Evolutionary conservation across 1,140 invertebrate species (phyloP).

Genomic region (Hyposmocoma kahamanoa): DNA sequence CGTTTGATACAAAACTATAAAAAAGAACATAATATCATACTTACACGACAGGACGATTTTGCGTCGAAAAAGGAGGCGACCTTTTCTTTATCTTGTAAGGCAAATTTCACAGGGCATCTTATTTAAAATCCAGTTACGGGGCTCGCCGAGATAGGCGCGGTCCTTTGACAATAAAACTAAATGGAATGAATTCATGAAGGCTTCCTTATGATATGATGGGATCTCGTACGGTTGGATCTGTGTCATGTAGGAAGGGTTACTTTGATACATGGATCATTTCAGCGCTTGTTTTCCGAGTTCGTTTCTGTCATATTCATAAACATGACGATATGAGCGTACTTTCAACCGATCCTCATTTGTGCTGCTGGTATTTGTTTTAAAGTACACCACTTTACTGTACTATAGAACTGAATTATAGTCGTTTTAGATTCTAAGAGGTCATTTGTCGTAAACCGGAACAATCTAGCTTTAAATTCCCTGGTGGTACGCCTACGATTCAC

Average conservation of each 20-base stretch:
- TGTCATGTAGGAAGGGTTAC: constrained; percentile 43
- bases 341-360: too few species aligned
- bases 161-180: constrained; percentile 69
- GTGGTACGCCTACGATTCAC: constrained; percentile 39
- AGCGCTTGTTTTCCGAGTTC: constrained; percentile 23
- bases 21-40: constrained; percentile 52
- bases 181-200: constrained; percentile 68
- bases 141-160: constrained; percentile 57
- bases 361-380: too few species aligned
- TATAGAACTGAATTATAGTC: constrained; percentile 18
- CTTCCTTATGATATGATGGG: constrained; percentile 59
- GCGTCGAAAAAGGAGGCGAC: constrained; percentile 48
- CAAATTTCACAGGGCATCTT: constrained; percentile 65
- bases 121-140: constrained; percentile 70
- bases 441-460: constrained; percentile 36
- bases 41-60: constrained; percentile 47
- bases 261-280: constrained; percentile 43
- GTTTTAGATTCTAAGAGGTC: constrained; percentile 36
- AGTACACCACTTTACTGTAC: too few species aligned
- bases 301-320: constrained; percentile 27
- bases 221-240: constrained; percentile 32
- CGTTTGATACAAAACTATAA: constrained; percentile 39
- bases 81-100: constrained; percentile 66
- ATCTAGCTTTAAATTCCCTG: constrained; percentile 42
- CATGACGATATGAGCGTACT: constrained; percentile 22